Conservation (phyloP, 2,113 vertebrate genomes). For the Ariopsis seemanni region DNA sequence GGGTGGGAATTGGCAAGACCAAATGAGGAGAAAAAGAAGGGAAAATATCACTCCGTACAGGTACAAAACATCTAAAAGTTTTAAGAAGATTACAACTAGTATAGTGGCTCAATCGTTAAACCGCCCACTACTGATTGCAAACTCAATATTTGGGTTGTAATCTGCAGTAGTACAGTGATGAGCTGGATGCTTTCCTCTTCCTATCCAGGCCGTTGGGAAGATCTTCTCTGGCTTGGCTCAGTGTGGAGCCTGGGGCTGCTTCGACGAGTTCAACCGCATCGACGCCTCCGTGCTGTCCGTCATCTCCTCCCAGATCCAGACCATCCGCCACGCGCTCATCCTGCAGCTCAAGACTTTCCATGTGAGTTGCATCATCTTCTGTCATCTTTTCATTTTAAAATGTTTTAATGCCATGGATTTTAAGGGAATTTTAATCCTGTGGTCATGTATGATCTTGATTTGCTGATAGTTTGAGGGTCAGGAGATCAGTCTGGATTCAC, state of each 20-base stretch:
- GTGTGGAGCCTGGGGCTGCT: conserved; percentile 97
- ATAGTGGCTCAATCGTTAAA: not conserved
- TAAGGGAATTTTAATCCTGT: not conserved
- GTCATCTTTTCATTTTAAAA: not conserved
- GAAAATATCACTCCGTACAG: not conserved
- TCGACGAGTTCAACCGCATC: conserved; percentile 96
- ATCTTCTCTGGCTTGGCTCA: conserved; percentile 93
- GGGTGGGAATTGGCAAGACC: not conserved
- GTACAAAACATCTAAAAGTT: not conserved
- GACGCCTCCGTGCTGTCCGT: conserved; percentile 96
- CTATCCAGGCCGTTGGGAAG: conserved; percentile 87
- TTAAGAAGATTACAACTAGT: not conserved
- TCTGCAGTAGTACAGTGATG: not conserved
- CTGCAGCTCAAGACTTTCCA: conserved; percentile 83
- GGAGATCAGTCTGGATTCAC: conserved; percentile 83
- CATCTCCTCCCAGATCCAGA: conserved; percentile 96
- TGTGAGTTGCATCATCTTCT: conserved; percentile 67
- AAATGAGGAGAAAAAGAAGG: not conserved
- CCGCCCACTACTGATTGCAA: not conserved
- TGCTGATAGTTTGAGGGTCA: conserved; percentile 88
- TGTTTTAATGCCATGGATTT: not conserved
- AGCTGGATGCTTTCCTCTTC: not conserved
- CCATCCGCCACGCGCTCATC: conserved; percentile 89
- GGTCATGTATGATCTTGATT: not conserved
- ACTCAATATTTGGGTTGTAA: not conserved